Conservation (phyloP, 2,888 invertebrate genomes). For the Laspeyria flexula region DNA sequence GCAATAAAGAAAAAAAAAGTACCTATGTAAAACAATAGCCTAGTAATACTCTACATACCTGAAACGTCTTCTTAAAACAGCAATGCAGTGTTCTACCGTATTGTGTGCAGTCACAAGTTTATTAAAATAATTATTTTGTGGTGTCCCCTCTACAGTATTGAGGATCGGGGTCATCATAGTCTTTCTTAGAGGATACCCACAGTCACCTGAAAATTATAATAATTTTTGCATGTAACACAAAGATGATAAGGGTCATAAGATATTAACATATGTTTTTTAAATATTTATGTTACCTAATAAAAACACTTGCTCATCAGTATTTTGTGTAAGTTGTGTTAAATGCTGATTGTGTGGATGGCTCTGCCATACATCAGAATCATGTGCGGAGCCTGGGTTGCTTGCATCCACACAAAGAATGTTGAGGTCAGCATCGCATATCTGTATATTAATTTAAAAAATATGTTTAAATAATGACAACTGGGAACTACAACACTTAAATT, state of each 20-base stretch:
- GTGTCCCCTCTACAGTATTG: constrained; percentile 21
- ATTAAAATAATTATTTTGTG: constrained; percentile 10
- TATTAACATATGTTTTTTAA: background rate
- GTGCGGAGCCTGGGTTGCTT: constrained; percentile 18
- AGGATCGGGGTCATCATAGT: constrained; percentile 25
- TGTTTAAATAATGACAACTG: too few relatives aligned
- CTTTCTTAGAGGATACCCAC: constrained; percentile 10
- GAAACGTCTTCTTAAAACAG: constrained; percentile 25
- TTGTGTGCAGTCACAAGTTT: constrained; percentile 20
- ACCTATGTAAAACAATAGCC: too few relatives aligned
- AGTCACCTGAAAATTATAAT: constrained; percentile 1
- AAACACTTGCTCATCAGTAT: background rate
- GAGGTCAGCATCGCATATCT: constrained; percentile 1
- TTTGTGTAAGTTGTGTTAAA: background rate
- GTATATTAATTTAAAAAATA: background rate
- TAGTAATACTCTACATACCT: too few relatives aligned
- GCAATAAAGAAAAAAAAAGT: too few relatives aligned
- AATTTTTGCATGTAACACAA: background rate
- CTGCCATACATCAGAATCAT: constrained; percentile 19
- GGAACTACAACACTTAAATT: too few relatives aligned
- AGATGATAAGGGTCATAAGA: background rate
- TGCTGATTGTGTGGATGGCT: constrained; percentile 2
- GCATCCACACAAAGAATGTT: constrained; percentile 8
- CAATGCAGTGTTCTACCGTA: constrained; percentile 12
- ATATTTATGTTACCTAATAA: too few relatives aligned